These are phyloP conservation scores for Shinisaurus crocodilurus DNA, from an alignment of 2,113 vertebrate genomes.

Conservation along the genomic window DNA sequence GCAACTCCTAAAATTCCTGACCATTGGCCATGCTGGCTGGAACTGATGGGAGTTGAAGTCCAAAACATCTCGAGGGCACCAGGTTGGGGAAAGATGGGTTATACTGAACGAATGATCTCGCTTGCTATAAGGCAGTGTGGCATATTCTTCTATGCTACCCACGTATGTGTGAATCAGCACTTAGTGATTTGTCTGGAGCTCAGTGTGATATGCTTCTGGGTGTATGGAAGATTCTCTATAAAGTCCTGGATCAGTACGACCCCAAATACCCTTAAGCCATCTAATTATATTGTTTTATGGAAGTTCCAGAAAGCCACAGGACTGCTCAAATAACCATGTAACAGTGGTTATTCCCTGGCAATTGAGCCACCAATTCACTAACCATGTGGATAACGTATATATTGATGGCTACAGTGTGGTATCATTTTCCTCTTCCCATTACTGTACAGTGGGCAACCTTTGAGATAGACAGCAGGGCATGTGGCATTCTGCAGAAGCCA, in stretches of 20 bases:
- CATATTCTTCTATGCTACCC: neutral
- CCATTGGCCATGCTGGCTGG: too few species aligned
- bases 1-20: too few species aligned
- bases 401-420: neutral
- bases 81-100: too few species aligned
- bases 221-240: neutral
- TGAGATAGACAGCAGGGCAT: neutral
- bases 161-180: neutral
- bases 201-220: neutral
- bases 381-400: constrained; percentile 4
- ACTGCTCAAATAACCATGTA: neutral
- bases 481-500: neutral
- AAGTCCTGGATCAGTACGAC: neutral
- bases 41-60: too few species aligned
- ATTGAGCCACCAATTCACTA: neutral
- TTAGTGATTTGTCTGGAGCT: neutral
- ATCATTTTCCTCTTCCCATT: neutral
- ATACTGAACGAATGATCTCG: too few species aligned
- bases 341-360: neutral
- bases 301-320: neutral
- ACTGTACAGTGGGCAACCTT: neutral
- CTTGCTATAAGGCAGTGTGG: neutral
- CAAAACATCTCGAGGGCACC: too few species aligned
- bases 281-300: neutral
- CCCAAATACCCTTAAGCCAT: neutral